A percentile compares a stretch with the other conserved stretches of the same genome.
Evolutionary conservation across 2,113 vertebrate species (phyloP).

Genomic region (Crotalus horridus): DNA sequence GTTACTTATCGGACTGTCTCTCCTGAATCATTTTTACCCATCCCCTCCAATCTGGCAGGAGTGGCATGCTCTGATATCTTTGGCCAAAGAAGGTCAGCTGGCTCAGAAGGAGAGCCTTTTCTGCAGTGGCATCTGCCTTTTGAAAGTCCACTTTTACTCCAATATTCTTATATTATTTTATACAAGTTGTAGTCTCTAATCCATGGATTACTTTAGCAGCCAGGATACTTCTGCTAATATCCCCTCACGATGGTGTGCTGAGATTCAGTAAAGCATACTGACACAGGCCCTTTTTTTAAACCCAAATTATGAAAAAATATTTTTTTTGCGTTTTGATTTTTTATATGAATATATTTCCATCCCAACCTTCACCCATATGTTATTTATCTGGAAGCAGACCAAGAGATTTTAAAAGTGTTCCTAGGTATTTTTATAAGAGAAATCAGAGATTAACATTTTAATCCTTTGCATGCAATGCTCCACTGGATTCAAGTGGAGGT

Average conservation of each 20-base stretch:
- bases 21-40: not conserved
- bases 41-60: not conserved
- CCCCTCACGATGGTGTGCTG: not conserved
- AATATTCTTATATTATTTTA: not conserved
- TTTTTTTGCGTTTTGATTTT: not conserved
- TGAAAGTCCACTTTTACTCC: not conserved
- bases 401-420: not conserved
- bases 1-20: not conserved
- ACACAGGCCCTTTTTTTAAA: not conserved
- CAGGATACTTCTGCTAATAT: not conserved
- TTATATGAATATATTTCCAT: not conserved
- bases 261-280: not conserved
- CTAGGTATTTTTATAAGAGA: not conserved
- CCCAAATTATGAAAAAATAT: not conserved
- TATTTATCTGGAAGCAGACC: not conserved
- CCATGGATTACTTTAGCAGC: not conserved
- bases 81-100: not conserved
- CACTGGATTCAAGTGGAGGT: not conserved
- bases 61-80: not conserved
- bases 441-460: not conserved
- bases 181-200: not conserved
- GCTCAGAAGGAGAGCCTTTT: not conserved
- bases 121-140: not conserved
- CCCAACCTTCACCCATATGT: not conserved
- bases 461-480: not conserved